Conservation (phyloP, 1,140 invertebrate genomes). For the Lycorma delicatula region DNA sequence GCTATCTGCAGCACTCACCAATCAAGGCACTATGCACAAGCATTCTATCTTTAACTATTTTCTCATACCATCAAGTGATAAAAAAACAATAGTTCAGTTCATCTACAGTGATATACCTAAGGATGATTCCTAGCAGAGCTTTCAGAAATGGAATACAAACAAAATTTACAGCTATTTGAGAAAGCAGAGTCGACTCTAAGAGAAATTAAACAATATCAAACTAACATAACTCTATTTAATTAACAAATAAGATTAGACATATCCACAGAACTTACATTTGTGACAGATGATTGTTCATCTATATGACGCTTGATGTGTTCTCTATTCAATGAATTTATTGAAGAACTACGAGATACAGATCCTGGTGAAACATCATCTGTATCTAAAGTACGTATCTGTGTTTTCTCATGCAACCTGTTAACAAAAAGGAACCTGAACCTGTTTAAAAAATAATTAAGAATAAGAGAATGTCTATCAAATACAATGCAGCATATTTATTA, state of each 20-base stretch:
- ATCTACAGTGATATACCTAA: too few species aligned
- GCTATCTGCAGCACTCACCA: too few species aligned
- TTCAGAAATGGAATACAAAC: background rate
- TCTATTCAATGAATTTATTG: constrained; percentile 33
- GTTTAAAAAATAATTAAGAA: too few species aligned
- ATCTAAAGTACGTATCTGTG: constrained; percentile 20
- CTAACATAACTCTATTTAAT: background rate
- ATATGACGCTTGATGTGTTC: background rate
- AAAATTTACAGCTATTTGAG: too few species aligned
- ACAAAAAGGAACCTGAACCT: too few species aligned
- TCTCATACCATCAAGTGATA: too few species aligned
- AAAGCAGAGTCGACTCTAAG: too few species aligned
- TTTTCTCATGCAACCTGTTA: constrained; percentile 38
- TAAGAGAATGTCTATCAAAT: background rate
- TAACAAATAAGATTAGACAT: background rate
- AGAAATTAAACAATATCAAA: too few species aligned
- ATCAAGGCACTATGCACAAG: too few species aligned
- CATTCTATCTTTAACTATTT: too few species aligned
- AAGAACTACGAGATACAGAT: constrained; percentile 40
- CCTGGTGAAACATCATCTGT: constrained; percentile 35
- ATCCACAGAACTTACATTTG: constrained; percentile 17
- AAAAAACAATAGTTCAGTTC: too few species aligned
- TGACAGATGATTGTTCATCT: background rate
- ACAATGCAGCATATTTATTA: background rate
- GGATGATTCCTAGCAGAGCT: background rate